phyloP scores from a whole-genome alignment of 2,113 vertebrate species.

The Phyllostomus discolor region DNA sequence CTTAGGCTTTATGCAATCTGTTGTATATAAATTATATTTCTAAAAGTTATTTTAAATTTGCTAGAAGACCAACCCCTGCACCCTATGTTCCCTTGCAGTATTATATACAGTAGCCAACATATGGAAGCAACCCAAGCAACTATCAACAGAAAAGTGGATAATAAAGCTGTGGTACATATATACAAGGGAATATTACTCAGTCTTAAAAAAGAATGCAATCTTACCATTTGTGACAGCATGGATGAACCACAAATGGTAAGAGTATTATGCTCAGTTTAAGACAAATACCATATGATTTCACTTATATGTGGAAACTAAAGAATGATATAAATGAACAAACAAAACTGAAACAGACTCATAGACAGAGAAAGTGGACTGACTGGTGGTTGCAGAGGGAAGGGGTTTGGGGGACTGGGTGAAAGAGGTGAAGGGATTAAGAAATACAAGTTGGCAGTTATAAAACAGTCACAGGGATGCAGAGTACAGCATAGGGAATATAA shows the following conservation, averaged over 20 bases:
- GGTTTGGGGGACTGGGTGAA: background rate
- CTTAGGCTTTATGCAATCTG: background rate
- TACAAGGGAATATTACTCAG: background rate
- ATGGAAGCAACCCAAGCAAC: background rate
- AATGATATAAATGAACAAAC: background rate
- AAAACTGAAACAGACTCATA: background rate
- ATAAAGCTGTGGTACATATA: background rate
- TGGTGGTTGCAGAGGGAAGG: background rate
- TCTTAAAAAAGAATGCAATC: background rate
- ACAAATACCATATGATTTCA: background rate
- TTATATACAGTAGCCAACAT: background rate
- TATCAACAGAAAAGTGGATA: background rate
- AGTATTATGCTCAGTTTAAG: background rate
- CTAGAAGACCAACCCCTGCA: background rate
- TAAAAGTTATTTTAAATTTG: background rate
- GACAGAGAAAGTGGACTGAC: background rate
- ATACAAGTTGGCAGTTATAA: background rate
- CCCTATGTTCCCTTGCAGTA: background rate
- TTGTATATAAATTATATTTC: background rate
- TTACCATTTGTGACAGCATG: background rate
- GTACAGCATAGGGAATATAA: background rate
- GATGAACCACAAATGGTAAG: background rate
- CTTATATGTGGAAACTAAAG: background rate
- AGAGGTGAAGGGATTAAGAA: background rate
- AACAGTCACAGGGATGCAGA: background rate